Evolutionary conservation across 2,113 vertebrate species (phyloP), one percentile per base, ranked within the genome.

Genomic region (Castor canadensis): DNA sequence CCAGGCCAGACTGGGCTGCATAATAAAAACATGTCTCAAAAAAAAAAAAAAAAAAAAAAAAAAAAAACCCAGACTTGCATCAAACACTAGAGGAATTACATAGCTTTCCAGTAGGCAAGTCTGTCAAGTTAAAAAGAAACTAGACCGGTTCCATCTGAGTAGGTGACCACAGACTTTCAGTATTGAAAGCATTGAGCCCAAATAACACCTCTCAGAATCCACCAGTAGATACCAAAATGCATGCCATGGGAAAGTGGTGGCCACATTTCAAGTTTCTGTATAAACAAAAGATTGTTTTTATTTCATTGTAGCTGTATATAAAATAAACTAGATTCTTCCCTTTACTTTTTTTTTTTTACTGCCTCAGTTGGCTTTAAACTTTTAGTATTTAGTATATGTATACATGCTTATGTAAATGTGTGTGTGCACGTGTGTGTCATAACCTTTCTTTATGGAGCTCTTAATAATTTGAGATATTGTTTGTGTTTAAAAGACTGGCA

Each of bases 101-200:
- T 6, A 73, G 45, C 66, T 89, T 38, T 60, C 19, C 1, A 49
- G 58, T 47, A 72, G 76, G n/a, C 40, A 24, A 17, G 58, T 62
- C 43, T 60, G 35, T 40, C 83, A 93, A 87, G 73, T 91, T 77
- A 88, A 88, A 95, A 85, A 95, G 90, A 89, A 95, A 76, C 93
- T 49, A 85, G 79, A 66, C 90, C 60, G 40, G 72, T 76, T 94
- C 66, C 77, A 60, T 28, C 0, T 11, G 54, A 83, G 89, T 15
- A 40, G 22, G 64, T 79, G 62, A 66, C 47, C 69, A 82, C 26
- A 56, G 8, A 16, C 45, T 58, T 92, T 60, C 47, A n/a, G 60
- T n/a, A 43, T 2, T 60, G 32, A 67, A 60, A 67, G 56, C 12
- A 32, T 83, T 75, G n/a, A 82, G 12, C n/a, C 45, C 62, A 87